These are phyloP conservation scores for Diacarnus erythraeanus DNA, from an alignment of 37 sponge, comb jelly and placozoan species.

Conservation along the genomic window DNA sequence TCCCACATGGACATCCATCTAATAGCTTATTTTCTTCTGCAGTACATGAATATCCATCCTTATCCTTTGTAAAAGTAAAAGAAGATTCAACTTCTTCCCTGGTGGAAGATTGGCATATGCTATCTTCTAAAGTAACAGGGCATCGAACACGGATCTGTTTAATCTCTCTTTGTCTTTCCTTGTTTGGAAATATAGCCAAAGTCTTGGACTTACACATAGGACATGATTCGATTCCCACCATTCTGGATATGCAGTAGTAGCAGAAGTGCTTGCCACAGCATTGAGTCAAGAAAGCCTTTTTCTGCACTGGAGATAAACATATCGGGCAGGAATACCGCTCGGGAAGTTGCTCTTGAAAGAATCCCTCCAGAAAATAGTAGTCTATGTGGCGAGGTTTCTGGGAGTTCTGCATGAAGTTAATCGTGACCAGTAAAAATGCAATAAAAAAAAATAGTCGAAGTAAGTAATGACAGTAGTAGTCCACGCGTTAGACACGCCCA, in stretches of 20 bases:
- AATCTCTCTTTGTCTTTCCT: slow-evolving; percentile 36
- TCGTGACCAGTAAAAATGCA: no score
- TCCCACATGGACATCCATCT: neutral
- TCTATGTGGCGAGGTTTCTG: no score
- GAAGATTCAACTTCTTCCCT: neutral
- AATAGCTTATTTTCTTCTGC: no score
- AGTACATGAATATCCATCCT: no score
- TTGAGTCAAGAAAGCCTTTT: slow-evolving; percentile 6
- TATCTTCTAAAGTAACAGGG: neutral
- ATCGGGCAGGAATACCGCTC: slow-evolving; percentile 36
- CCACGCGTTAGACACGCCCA: no score
- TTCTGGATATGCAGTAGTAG: slow-evolving; percentile 2
- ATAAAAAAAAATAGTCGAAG: no score
- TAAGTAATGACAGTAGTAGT: no score
- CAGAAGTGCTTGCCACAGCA: slow-evolving; percentile 43
- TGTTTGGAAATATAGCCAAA: slow-evolving; percentile 28
- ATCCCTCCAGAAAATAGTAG: slow-evolving; percentile 12
- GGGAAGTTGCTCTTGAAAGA: neutral
- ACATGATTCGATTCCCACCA: neutral
- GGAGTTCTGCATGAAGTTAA: no score
- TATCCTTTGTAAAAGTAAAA: no score
- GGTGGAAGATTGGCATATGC: no score
- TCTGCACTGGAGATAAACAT: slow-evolving; percentile 33
- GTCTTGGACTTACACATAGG: slow-evolving; percentile 26
- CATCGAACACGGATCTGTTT: slow-evolving; percentile 15